Evolutionary conservation across 2,113 vertebrate genomes (phyloP).

Genomic region (Xiphophorus hellerii): DNA sequence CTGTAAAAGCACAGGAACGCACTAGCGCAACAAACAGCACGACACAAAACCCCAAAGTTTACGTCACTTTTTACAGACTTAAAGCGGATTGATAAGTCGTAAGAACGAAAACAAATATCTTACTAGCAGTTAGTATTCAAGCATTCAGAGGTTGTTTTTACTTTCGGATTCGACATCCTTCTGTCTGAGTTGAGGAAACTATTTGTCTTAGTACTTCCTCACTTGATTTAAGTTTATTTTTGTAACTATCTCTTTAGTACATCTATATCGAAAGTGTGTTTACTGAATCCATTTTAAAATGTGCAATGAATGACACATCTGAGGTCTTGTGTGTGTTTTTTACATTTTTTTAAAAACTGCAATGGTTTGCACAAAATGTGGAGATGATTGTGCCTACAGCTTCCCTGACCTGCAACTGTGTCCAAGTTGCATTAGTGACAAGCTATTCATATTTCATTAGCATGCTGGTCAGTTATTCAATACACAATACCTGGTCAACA

Average conservation of each 20-base stretch:
- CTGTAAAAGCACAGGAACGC: not conserved
- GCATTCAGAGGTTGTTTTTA: too few species aligned
- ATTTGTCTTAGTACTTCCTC: not conserved
- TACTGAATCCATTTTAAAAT: not conserved
- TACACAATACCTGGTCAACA: constrained; percentile 60
- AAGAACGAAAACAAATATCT: too few species aligned
- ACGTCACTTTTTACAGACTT: too few species aligned
- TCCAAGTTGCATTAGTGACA: constrained; percentile 42
- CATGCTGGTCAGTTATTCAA: constrained; percentile 53
- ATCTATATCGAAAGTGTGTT: not conserved
- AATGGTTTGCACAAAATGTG: constrained; percentile 23
- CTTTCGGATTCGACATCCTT: too few species aligned
- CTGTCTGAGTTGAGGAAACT: not conserved
- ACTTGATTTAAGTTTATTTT: too few species aligned
- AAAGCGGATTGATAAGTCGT: too few species aligned
- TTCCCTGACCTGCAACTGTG: constrained; percentile 23
- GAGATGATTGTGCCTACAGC: constrained; percentile 27
- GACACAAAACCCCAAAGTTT: too few species aligned
- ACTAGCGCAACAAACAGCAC: too few species aligned
- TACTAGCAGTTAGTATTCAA: too few species aligned
- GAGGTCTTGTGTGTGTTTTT: not conserved
- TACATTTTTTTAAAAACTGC: not conserved
- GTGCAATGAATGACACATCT: not conserved
- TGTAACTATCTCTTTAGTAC: not conserved
- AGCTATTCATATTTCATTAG: constrained; percentile 58